phyloP scores from a whole-genome alignment of 2,888 invertebrate species.

The Cynaeus angustus region DNA sequence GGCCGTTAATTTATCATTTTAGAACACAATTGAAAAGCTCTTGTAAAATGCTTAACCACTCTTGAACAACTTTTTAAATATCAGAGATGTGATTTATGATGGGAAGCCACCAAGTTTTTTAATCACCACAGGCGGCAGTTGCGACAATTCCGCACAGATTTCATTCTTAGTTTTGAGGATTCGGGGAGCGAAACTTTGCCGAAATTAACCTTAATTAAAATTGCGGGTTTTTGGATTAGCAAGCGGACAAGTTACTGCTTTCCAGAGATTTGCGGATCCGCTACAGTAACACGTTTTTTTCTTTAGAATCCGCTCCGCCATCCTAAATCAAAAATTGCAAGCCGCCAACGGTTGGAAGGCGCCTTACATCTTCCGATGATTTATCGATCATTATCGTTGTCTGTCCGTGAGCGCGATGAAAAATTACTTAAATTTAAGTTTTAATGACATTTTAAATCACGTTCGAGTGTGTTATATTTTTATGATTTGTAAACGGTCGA shows the following conservation, averaged over 20 bases:
- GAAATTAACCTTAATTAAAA: conserved; percentile 4
- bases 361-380: conserved; percentile 10
- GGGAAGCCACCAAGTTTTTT: conserved; percentile 57
- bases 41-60: conserved; percentile 59
- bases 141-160: conserved; percentile 48
- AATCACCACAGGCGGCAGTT: conserved; percentile 54
- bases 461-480: conserved; percentile 25
- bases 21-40: conserved; percentile 60
- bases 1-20: conserved; percentile 59
- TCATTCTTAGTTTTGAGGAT: conserved; percentile 8
- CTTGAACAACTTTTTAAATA: conserved; percentile 59
- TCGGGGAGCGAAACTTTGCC: background rate
- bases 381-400: conserved; percentile 25
- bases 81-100: conserved; percentile 59
- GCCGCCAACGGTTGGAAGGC: background rate
- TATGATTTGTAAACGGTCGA: conserved; percentile 30
- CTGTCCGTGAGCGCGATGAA: conserved; percentile 17
- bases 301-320: background rate
- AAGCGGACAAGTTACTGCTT: too few species aligned
- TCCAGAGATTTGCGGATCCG: too few species aligned
- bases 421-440: conserved; percentile 17
- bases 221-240: background rate
- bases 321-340: conserved; percentile 8
- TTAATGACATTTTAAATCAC: conserved; percentile 45
- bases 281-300: background rate